Conservation (phyloP, 2,113 vertebrate genomes). For the Rafetus swinhoei region DNA sequence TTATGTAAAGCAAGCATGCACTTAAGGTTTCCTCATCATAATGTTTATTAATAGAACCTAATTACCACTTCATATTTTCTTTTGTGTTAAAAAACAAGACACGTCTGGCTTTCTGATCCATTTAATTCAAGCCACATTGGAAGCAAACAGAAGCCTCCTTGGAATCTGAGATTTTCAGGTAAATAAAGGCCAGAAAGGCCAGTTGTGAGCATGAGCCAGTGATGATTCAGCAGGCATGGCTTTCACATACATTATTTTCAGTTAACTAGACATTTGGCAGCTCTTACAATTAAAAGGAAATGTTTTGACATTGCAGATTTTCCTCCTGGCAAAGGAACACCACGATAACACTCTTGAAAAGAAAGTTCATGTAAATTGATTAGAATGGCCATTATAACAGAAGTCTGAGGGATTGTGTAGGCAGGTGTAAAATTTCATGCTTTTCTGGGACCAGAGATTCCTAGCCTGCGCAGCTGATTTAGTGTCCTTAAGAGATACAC, state of each 20-base stretch:
- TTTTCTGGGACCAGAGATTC: background rate
- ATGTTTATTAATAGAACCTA: background rate
- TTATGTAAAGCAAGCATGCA: background rate
- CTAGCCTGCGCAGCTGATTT: background rate
- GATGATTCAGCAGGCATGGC: background rate
- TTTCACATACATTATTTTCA: fast-evolving
- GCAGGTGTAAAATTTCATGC: background rate
- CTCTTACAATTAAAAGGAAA: background rate
- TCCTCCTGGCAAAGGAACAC: background rate
- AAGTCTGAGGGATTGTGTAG: background rate
- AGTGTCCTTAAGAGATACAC: background rate
- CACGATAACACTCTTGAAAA: background rate
- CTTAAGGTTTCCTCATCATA: background rate
- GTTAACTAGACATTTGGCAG: background rate
- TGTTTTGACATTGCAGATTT: background rate
- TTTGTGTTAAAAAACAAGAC: background rate
- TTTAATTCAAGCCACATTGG: background rate
- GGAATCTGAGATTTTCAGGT: background rate
- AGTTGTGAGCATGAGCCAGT: background rate
- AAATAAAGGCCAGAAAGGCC: background rate
- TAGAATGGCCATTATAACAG: background rate
- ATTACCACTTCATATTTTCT: background rate
- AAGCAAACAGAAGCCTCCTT: background rate
- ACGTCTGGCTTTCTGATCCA: background rate
- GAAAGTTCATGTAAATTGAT: background rate